Conservation (phyloP, 2,797 vertebrate species). For the Myiotriccus ornatus region DNA sequence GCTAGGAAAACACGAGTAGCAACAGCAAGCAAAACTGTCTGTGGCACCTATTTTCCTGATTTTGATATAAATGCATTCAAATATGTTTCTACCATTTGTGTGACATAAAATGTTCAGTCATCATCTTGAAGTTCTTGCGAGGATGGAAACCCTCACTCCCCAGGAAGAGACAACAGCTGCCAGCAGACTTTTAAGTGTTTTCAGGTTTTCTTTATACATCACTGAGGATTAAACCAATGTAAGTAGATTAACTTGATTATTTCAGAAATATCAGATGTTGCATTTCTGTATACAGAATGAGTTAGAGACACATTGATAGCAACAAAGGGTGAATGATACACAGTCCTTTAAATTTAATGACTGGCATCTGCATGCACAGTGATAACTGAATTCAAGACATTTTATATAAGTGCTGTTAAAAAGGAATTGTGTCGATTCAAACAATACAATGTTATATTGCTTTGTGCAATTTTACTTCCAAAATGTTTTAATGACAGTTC, state of each 20-base stretch:
- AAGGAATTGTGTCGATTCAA: neutral
- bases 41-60: neutral
- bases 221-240: constrained; percentile 22
- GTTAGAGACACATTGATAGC: constrained; percentile 18
- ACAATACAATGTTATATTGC: neutral
- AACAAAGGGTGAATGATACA: neutral
- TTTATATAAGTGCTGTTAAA: neutral
- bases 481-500: neutral
- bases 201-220: constrained; percentile 24
- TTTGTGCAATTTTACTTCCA: neutral
- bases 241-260: constrained; percentile 56
- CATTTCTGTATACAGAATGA: neutral
- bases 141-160: neutral
- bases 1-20: neutral
- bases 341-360: neutral
- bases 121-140: neutral
- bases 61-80: constrained; percentile 11
- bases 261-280: constrained; percentile 51
- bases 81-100: constrained; percentile 2
- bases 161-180: constrained; percentile 39
- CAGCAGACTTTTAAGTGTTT: constrained; percentile 30
- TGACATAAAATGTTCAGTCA: neutral
- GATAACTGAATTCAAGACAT: neutral
- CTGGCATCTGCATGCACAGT: neutral
- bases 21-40: neutral